Percentiles rank a stretch among this genome's conserved stretches.
phyloP scores from a whole-genome alignment of 2,888 invertebrate genomes.

The Diarsia dahlii region DNA sequence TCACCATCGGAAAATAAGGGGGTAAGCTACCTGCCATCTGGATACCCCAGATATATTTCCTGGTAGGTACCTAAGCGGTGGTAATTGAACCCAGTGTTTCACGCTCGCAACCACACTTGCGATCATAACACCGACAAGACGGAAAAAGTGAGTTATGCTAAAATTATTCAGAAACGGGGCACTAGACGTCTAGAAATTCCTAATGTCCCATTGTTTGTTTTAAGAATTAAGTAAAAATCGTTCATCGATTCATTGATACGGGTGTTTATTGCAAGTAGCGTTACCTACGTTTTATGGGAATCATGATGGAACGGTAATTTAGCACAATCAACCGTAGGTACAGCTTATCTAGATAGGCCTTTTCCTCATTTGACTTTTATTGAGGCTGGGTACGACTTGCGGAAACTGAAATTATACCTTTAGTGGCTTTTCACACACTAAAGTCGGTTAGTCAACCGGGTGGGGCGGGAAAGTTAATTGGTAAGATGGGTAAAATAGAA shows the following conservation, averaged over 20 bases:
- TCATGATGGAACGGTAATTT: constrained; percentile 39
- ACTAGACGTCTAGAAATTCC: constrained; percentile 13
- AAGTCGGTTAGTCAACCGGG: neutral
- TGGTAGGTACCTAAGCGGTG: constrained; percentile 12
- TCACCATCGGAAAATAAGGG: neutral
- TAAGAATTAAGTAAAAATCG: constrained; percentile 36
- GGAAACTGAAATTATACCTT: constrained; percentile 29
- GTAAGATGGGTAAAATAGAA: constrained; percentile 2
- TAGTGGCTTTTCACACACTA: constrained; percentile 24
- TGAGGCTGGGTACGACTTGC: constrained; percentile 1
- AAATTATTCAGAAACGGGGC: constrained; percentile 53
- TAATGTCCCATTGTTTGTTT: constrained; percentile 57
- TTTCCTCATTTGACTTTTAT: constrained; percentile 9
- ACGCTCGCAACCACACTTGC: constrained; percentile 1
- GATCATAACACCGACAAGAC: constrained; percentile 12
- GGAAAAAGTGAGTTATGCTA: constrained; percentile 31
- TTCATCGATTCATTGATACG: constrained; percentile 52
- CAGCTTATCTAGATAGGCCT: constrained; percentile 14
- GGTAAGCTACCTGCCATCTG: neutral
- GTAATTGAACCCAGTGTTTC: constrained; percentile 14
- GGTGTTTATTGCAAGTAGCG: constrained; percentile 41
- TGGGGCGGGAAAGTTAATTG: constrained; percentile 11
- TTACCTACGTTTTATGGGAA: constrained; percentile 48
- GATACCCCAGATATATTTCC: constrained; percentile 2
- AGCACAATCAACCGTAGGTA: neutral